Percentiles rank a stretch among this genome's conserved stretches.
Evolutionary conservation across 2,888 invertebrate species (phyloP).

Genomic region (Conistra vaccinii): DNA sequence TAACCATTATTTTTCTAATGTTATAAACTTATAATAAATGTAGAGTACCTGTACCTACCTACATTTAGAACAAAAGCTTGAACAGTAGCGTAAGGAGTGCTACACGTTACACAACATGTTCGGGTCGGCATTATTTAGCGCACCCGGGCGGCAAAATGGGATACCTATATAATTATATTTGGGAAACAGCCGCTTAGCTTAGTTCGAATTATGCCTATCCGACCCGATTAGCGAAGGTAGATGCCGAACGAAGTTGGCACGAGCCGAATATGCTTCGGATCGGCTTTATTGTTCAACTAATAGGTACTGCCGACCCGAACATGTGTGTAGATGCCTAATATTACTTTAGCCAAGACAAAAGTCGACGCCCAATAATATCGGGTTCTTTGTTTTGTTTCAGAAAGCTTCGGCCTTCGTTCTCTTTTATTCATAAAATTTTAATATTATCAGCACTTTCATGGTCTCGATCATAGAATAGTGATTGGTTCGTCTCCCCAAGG

Average conservation of each 20-base stretch:
- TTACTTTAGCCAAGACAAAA: not conserved
- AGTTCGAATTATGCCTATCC: not conserved
- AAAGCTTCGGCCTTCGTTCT: not conserved
- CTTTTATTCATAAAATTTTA: not conserved
- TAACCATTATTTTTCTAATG: too few species aligned
- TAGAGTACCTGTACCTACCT: not conserved
- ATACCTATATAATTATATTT: not conserved
- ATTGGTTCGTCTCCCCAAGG: not conserved
- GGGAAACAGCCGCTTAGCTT: not conserved
- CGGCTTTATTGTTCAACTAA: not conserved
- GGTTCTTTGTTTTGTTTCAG: not conserved
- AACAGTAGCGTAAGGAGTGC: not conserved
- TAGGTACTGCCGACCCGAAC: not conserved
- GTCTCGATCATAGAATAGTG: not conserved
- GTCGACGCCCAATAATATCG: not conserved
- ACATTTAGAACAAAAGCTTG: not conserved
- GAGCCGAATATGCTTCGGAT: not conserved
- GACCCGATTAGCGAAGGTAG: not conserved
- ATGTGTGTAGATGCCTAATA: not conserved
- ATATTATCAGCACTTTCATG: not conserved
- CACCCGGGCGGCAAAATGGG: too few species aligned
- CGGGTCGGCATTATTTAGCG: not conserved
- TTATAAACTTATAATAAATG: too few species aligned
- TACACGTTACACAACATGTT: too few species aligned
- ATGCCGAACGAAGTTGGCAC: not conserved